Evolutionary conservation across 2,888 invertebrate genomes (phyloP).

Genomic region (Uropetala carovei): DNA sequence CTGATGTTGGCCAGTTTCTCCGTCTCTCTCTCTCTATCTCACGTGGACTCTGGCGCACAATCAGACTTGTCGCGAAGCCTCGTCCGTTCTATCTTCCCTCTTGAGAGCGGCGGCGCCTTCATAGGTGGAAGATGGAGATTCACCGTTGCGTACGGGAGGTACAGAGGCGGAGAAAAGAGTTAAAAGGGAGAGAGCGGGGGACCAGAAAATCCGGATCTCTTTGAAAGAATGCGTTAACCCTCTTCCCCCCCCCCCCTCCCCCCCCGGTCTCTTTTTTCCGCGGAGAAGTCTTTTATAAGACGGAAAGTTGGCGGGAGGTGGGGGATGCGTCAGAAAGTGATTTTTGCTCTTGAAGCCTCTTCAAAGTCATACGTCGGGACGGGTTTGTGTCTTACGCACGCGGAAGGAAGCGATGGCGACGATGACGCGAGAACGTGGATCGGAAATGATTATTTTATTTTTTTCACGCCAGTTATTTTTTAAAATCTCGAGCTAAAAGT

Average conservation of each 20-base stretch:
- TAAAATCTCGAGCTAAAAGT: neutral
- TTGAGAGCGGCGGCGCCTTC: neutral
- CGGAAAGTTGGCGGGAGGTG: neutral
- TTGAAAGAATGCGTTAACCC: neutral
- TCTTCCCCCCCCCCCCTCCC: neutral
- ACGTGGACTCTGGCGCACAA: too few relatives aligned
- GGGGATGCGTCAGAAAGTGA: constrained; percentile 12
- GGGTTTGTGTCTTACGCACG: neutral
- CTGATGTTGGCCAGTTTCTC: neutral
- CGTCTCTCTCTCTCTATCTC: neutral
- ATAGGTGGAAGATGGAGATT: neutral
- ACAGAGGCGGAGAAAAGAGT: neutral
- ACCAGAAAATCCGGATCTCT: constrained; percentile 56
- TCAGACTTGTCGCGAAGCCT: too few relatives aligned
- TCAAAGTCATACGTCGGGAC: neutral
- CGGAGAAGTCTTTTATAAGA: neutral
- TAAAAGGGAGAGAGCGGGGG: neutral
- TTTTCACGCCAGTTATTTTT: neutral
- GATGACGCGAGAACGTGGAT: too few relatives aligned
- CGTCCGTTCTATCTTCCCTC: neutral
- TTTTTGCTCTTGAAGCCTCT: neutral
- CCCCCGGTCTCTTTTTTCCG: neutral
- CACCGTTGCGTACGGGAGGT: constrained; percentile 28
- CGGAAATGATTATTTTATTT: too few relatives aligned
- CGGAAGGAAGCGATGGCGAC: neutral